Percentiles rank a stretch among this genome's conserved stretches.
These are phyloP conservation scores for Pedetes capensis DNA, from an alignment of 2,113 vertebrate species.

Conservation along the genomic window DNA sequence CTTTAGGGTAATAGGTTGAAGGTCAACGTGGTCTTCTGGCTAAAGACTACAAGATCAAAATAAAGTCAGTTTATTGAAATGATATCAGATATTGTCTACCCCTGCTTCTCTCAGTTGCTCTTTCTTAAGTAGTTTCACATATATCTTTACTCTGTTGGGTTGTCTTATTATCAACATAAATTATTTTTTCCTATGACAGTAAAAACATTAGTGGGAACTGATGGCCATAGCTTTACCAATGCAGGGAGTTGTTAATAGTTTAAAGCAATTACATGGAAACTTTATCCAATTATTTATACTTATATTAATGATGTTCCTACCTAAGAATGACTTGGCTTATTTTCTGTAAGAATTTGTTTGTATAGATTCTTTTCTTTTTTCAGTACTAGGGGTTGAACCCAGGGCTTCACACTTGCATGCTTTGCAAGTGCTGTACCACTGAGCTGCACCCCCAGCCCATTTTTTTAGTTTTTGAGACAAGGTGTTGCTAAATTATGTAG, in stretches of 20 bases:
- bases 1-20: background rate
- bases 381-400: no score
- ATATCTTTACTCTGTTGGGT: background rate
- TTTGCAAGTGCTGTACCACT: no score
- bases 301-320: background rate
- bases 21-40: background rate
- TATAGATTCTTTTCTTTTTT: no score
- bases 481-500: no score
- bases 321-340: background rate
- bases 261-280: background rate
- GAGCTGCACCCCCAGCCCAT: no score
- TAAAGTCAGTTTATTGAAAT: background rate
- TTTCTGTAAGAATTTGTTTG: background rate
- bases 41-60: background rate
- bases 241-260: background rate
- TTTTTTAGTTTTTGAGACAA: no score
- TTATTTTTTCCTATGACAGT: background rate
- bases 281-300: background rate
- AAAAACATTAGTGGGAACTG: background rate
- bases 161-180: conserved; percentile 1
- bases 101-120: background rate
- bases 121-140: background rate
- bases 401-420: no score
- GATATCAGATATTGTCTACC: background rate
- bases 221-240: background rate